Conservation (phyloP, 2,113 vertebrate genomes). For the Callionymus lyra region DNA sequence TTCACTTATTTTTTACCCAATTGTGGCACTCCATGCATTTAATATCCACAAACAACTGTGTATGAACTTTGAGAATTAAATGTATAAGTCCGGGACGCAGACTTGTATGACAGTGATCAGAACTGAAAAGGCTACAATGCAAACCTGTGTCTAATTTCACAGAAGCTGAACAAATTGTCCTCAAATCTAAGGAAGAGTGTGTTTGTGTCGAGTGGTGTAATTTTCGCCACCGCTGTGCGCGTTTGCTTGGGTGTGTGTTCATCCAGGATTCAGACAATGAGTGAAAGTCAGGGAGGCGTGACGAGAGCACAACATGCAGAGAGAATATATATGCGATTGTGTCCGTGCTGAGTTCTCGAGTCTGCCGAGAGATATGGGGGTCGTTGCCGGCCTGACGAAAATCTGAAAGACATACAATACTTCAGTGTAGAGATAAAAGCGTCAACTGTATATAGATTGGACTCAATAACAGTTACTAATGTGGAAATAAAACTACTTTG, state of each 20-base stretch:
- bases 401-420: constrained; percentile 12
- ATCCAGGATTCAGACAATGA: constrained; percentile 52
- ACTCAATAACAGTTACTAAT: constrained; percentile 18
- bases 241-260: constrained; percentile 23
- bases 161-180: constrained; percentile 64
- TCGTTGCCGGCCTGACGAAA: constrained; percentile 8
- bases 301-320: constrained; percentile 46
- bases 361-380: background rate
- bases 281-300: constrained; percentile 53
- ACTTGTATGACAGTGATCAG: constrained; percentile 53
- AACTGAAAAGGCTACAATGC: constrained; percentile 56
- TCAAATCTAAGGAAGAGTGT: constrained; percentile 45
- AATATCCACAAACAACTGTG: background rate
- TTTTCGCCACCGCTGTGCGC: constrained; percentile 25
- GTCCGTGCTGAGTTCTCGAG: background rate
- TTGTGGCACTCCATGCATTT: too few species aligned
- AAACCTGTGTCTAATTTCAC: constrained; percentile 63
- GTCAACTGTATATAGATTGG: too few species aligned
- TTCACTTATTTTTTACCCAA: too few species aligned
- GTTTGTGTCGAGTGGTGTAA: constrained; percentile 28
- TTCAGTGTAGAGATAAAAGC: too few species aligned
- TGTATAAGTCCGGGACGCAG: background rate
- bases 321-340: constrained; percentile 47
- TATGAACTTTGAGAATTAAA: constrained; percentile 6
- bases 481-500: too few species aligned